Percentiles rank a stretch among this genome's conserved stretches.
Conservation (phyloP, 1,140 invertebrate species). For the Caerostris darwini region DNA sequence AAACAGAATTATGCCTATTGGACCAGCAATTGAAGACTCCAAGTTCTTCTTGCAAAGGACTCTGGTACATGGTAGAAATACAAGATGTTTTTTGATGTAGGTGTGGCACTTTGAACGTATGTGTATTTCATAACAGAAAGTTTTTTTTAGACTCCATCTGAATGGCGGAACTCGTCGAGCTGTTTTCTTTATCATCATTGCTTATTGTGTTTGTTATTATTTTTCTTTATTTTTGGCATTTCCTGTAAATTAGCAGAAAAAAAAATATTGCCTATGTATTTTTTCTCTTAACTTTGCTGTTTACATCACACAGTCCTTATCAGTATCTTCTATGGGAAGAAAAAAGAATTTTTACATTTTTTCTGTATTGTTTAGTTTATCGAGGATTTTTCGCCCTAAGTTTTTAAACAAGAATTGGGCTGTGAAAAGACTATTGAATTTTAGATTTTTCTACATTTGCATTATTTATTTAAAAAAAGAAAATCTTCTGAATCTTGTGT, state of each 20-base stretch:
- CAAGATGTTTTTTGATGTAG: slow-evolving; percentile 42
- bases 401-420: neutral
- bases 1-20: slow-evolving; percentile 77
- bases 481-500: slow-evolving; percentile 63
- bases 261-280: slow-evolving; percentile 48
- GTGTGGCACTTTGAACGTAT: slow-evolving; percentile 50
- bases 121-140: slow-evolving; percentile 56
- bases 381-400: neutral
- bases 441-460: slow-evolving; percentile 77
- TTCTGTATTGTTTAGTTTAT: slow-evolving; percentile 55
- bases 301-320: slow-evolving; percentile 56
- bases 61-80: slow-evolving; percentile 46
- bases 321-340: slow-evolving; percentile 66
- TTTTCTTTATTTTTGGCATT: slow-evolving; percentile 44
- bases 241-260: slow-evolving; percentile 75
- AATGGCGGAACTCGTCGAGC: slow-evolving; percentile 63
- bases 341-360: neutral
- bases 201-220: slow-evolving; percentile 11
- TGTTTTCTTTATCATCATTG: slow-evolving; percentile 18
- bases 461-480: slow-evolving; percentile 70
- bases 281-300: slow-evolving; percentile 66
- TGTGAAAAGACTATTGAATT: slow-evolving; percentile 53
- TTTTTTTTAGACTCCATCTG: slow-evolving; percentile 72
- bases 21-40: slow-evolving; percentile 70
- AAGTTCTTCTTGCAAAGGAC: neutral